Conservation (phyloP, 1,140 invertebrate species). For the Gonioctena quinquepunctata region DNA sequence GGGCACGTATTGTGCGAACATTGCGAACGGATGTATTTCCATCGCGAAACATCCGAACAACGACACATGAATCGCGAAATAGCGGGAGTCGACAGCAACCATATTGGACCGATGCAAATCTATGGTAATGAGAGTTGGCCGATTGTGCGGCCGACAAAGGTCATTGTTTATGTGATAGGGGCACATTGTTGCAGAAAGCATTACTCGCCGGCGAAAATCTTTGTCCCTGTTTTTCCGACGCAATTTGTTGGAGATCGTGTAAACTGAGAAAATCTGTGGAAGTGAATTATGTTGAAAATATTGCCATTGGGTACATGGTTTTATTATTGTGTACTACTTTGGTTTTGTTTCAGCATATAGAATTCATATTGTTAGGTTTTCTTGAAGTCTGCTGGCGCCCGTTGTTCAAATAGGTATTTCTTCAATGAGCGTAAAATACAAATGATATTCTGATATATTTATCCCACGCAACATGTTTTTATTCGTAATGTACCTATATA, state of each 20-base stretch:
- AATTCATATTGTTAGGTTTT: too few species aligned
- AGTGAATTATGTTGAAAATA: too few species aligned
- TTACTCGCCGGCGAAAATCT: neutral
- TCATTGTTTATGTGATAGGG: slow-evolving; percentile 34
- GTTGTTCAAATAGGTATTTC: too few species aligned
- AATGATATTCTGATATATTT: too few species aligned
- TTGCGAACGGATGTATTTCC: neutral
- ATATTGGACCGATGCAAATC: slow-evolving; percentile 37
- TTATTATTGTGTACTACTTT: too few species aligned
- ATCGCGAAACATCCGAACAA: slow-evolving; percentile 1
- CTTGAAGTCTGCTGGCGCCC: too few species aligned
- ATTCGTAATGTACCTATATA: too few species aligned
- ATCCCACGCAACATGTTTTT: too few species aligned
- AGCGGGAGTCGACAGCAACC: slow-evolving; percentile 30
- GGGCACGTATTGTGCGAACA: neutral
- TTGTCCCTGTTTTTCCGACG: neutral
- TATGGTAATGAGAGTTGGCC: slow-evolving; percentile 34
- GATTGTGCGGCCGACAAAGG: slow-evolving; percentile 29
- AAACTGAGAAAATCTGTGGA: neutral
- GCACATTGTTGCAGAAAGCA: slow-evolving; percentile 27
- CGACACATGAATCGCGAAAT: slow-evolving; percentile 29
- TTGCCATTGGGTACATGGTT: too few species aligned
- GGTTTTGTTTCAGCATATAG: too few species aligned
- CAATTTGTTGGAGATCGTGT: slow-evolving; percentile 16
- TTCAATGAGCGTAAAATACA: too few species aligned